Evolutionary conservation across 2,888 invertebrate species (phyloP), one percentile per base, ranked within the genome.

Genomic region (Synergus itoensis): DNA sequence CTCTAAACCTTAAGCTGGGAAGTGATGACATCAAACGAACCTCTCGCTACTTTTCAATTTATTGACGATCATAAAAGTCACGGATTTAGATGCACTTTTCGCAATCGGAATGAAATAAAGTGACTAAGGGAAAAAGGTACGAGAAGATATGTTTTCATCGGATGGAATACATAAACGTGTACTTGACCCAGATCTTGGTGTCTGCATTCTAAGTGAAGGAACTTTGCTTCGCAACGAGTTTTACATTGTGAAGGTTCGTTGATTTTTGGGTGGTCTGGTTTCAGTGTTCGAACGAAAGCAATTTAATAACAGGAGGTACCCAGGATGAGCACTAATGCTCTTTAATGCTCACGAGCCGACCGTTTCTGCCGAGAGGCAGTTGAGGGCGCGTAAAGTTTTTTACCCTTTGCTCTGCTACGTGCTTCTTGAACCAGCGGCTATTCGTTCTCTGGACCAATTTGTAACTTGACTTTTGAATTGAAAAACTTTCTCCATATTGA

Each of bases 241-340:
- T 81, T 80, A 84, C 79, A 36, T 62, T 48, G n/a, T 62, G 45
- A 76, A 75, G 43, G 43, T 57, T 60, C 69, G 78, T 64, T 18
- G 64, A 82, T 81, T 86, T 87, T 88, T 88, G 89, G 89, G 89
- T 89, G 89, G 89, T 89, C 88, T 84, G 40, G n/a, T 76, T 77
- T 60, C 28, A n/a, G 64, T 64, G 76, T 67, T 75, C 67, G 79
- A 57, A 78, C 80, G 80, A 81, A 14, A 53, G 79, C 78, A 77
- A 80, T 86, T 86, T 86, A 89, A 89, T 89, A 87, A 89, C 86
- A 85, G 87, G 87, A 82, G 84, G 45, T 81, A 80, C 79, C 76
- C 81, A 77, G 80, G 78, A 79, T 82, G 77, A 80, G 81, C 84
- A 69, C 83, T 85, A 86, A 84, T 84, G 79, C 81, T 80, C 81